Conservation (phyloP, 1,140 invertebrate species). For the Drosophila virilis region DNA sequence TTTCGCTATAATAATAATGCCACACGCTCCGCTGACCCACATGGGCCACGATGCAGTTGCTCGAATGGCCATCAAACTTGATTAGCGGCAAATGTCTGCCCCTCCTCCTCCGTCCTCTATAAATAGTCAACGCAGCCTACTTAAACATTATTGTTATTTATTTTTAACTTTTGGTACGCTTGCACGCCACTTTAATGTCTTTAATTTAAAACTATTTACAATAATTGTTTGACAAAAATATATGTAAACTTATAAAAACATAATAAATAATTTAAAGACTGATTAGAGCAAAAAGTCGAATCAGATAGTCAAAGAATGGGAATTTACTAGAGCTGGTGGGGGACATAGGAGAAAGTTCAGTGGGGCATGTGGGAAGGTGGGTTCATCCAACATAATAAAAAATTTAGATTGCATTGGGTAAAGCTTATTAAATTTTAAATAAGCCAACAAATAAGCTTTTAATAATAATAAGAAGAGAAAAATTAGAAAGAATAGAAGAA, state of each 20-base stretch:
- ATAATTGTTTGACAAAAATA: neutral
- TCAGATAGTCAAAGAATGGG: no score
- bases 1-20: slow-evolving; percentile 43
- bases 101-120: neutral
- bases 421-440: no score
- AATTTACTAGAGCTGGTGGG: no score
- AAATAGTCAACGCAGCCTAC: neutral
- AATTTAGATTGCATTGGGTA: no score
- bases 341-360: no score
- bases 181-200: neutral
- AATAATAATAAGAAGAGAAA: no score
- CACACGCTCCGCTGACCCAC: slow-evolving; percentile 39
- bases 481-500: no score
- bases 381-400: no score
- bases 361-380: no score
- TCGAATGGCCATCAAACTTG: slow-evolving; percentile 48
- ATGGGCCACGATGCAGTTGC: slow-evolving; percentile 40
- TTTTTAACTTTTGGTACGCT: neutral
- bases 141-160: neutral
- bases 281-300: no score
- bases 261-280: neutral
- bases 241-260: neutral
- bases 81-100: slow-evolving; percentile 37
- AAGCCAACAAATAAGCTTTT: no score
- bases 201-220: neutral